Conservation (phyloP, 2,797 vertebrate genomes). For the Pampus argenteus region DNA sequence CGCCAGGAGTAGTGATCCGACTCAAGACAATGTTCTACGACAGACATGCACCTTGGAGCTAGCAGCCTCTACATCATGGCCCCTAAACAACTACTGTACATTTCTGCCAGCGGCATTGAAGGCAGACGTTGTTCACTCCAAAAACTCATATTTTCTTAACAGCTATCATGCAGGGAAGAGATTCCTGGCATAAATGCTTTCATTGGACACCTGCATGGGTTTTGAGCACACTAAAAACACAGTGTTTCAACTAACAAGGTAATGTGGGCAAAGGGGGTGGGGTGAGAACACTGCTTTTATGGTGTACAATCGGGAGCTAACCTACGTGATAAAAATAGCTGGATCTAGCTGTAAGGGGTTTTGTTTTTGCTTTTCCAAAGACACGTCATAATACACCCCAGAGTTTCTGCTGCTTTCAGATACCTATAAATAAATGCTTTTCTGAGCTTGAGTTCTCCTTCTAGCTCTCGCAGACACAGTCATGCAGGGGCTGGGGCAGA, state of each 20-base stretch:
- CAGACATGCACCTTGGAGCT: conserved; percentile 10
- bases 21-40: conserved; percentile 38
- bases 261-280: conserved; percentile 15
- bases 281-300: conserved; percentile 62
- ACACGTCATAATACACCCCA: conserved; percentile 78
- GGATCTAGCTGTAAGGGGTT: conserved; percentile 65
- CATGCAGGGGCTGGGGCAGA: conserved; percentile 60
- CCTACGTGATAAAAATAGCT: conserved; percentile 75
- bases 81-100: conserved; percentile 7
- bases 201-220: conserved; percentile 63
- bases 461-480: conserved; percentile 43
- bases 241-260: conserved; percentile 62
- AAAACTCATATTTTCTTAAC: conserved; percentile 18
- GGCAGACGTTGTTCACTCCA: not conserved
- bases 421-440: conserved; percentile 86
- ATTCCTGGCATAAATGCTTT: conserved; percentile 38
- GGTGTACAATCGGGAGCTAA: conserved; percentile 73
- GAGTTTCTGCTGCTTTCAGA: conserved; percentile 77
- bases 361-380: conserved; percentile 78
- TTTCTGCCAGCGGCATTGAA: conserved; percentile 7
- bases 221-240: conserved; percentile 47
- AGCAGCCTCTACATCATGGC: conserved; percentile 14
- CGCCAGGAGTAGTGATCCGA: conserved; percentile 53
- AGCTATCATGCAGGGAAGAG: conserved; percentile 17
- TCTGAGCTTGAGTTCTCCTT: conserved; percentile 62